A percentile compares a stretch with the other conserved stretches of the same genome.
These are phyloP conservation scores for Mycteria americana DNA, from an alignment of 2,797 vertebrate genomes.

Conservation along the genomic window DNA sequence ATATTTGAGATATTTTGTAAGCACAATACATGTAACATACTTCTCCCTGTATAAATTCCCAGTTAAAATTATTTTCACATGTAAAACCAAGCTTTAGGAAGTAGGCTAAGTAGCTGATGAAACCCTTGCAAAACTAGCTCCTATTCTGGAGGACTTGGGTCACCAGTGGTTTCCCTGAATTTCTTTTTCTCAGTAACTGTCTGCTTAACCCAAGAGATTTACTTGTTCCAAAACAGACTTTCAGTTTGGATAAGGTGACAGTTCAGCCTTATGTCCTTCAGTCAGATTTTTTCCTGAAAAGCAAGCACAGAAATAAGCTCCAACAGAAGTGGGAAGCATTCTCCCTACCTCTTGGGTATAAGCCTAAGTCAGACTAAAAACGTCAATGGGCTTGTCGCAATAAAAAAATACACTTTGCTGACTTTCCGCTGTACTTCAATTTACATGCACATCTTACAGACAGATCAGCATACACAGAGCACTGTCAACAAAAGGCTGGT, in stretches of 20 bases:
- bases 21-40: not conserved
- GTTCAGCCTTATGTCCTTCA: not conserved
- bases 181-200: not conserved
- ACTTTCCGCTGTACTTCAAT: not conserved
- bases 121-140: not conserved
- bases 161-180: not conserved
- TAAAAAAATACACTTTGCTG: not conserved
- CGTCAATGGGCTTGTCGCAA: no score
- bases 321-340: not conserved
- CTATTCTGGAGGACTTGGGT: fast-evolving
- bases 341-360: not conserved
- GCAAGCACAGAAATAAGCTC: not conserved
- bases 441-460: fast-evolving
- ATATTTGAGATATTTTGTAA: not conserved
- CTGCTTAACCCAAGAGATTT: not conserved
- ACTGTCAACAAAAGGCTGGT: not conserved
- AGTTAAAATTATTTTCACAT: not conserved
- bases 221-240: not conserved
- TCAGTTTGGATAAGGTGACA: not conserved
- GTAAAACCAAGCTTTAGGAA: not conserved
- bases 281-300: not conserved
- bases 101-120: not conserved
- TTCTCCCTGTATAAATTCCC: not conserved
- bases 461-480: not conserved
- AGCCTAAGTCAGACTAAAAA: not conserved